Percentiles rank a stretch among this genome's conserved stretches.
Conservation (phyloP, 2,113 vertebrate species). For the Artemisiospiza belli region DNA sequence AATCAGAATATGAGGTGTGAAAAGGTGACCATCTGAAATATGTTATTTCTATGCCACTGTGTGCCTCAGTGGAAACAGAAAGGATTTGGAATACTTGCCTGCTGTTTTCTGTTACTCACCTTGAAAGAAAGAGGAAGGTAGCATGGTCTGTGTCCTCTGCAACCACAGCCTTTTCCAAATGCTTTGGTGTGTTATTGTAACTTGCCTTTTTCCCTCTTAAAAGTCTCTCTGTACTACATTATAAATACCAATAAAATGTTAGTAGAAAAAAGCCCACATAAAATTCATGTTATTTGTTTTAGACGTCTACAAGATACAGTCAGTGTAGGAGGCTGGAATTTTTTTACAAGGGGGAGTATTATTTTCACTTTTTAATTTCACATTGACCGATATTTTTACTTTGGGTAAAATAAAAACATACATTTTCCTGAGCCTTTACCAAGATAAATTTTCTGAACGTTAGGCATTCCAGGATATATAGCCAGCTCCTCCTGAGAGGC, state of each 20-base stretch:
- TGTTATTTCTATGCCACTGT: not conserved
- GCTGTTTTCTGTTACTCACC: not conserved
- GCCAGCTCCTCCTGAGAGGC: conserved; percentile 49
- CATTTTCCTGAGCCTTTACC: conserved; percentile 65
- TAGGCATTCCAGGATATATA: conserved; percentile 56
- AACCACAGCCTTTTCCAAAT: conserved; percentile 23
- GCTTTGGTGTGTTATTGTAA: conserved; percentile 43
- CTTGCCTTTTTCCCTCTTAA: conserved; percentile 48
- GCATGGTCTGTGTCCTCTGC: not conserved
- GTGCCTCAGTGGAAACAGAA: not conserved
- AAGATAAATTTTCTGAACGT: conserved; percentile 68
- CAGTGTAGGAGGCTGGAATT: conserved; percentile 40
- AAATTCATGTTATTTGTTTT: conserved; percentile 63
- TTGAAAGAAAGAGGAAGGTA: not conserved
- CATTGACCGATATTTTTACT: conserved; percentile 68
- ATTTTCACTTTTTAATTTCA: conserved; percentile 71
- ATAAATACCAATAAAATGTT: conserved; percentile 66
- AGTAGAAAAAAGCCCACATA: conserved; percentile 46
- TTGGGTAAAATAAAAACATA: conserved; percentile 70
- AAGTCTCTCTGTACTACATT: conserved; percentile 44
- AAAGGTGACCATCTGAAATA: not conserved
- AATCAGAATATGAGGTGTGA: not conserved
- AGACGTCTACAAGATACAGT: conserved; percentile 47
- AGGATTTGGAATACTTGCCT: not conserved
- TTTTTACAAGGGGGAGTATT: conserved; percentile 58